Evolutionary conservation across 2,888 invertebrate species (phyloP).

Genomic region (Chrysodeixis includens): DNA sequence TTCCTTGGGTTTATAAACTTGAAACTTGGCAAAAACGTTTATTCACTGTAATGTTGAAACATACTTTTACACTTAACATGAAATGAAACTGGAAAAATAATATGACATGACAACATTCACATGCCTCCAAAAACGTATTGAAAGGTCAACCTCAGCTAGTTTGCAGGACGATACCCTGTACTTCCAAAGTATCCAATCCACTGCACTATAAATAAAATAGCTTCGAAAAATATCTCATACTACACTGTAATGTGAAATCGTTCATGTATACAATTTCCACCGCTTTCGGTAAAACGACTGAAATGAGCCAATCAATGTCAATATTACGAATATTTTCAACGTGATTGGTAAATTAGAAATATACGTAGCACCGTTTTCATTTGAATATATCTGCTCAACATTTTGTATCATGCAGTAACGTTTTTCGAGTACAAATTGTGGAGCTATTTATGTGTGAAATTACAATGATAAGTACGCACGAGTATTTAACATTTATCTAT

Average conservation of each 20-base stretch:
- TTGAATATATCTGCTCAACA: not conserved
- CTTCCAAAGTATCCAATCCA: not conserved
- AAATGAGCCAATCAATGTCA: constrained; percentile 1
- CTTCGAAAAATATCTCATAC: not conserved
- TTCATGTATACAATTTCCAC: not conserved
- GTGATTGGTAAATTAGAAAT: not conserved
- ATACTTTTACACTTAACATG: too few species aligned
- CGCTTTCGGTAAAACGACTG: not conserved
- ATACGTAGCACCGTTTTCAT: not conserved
- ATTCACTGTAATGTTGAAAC: too few species aligned
- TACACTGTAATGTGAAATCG: not conserved
- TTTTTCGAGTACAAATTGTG: not conserved
- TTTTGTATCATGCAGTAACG: not conserved
- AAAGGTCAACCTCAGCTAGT: constrained; percentile 1
- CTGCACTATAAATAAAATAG: not conserved
- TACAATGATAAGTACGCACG: too few species aligned
- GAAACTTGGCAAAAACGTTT: too few species aligned
- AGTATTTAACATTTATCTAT: too few species aligned
- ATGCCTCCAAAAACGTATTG: not conserved
- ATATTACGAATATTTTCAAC: not conserved
- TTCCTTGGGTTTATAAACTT: too few species aligned
- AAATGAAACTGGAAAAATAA: not conserved
- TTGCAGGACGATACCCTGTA: not conserved
- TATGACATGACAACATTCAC: not conserved
- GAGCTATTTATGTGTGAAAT: not conserved